Percentiles rank a stretch among this genome's conserved stretches.
phyloP scores from a whole-genome alignment of 1,140 invertebrate genomes.

The Cydia fagiglandana region DNA sequence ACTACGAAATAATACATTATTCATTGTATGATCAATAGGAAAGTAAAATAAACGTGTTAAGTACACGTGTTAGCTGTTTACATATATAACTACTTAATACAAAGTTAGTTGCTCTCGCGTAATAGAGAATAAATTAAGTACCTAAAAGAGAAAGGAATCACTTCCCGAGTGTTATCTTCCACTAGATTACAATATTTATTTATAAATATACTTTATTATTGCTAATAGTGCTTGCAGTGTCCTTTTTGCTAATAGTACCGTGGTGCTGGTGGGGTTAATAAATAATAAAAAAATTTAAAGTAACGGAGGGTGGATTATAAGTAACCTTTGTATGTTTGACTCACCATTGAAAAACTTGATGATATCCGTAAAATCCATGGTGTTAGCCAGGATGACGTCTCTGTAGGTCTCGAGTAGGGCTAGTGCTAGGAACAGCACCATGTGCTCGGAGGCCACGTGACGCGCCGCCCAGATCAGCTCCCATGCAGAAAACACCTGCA shows the following conservation, averaged over 20 bases:
- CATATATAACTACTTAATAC: no score
- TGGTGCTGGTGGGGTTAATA: conserved; percentile 42
- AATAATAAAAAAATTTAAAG: no score
- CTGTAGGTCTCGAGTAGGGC: conserved; percentile 95
- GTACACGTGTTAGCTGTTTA: conserved; percentile 1
- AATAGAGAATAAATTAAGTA: no score
- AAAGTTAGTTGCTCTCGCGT: no score
- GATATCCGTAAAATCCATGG: conserved; percentile 98
- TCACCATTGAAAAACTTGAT: conserved; percentile 98
- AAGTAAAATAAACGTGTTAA: not conserved
- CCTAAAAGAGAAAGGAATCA: no score
- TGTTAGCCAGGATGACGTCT: conserved; percentile 95
- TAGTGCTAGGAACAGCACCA: conserved; percentile 95
- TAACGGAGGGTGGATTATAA: not conserved
- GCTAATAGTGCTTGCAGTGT: not conserved
- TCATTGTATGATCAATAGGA: not conserved
- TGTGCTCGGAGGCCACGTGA: conserved; percentile 91
- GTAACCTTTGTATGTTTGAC: not conserved
- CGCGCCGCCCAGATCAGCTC: conserved; percentile 97
- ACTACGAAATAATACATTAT: not conserved
- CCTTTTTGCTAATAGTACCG: not conserved
- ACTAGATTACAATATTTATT: no score
- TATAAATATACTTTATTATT: no score
- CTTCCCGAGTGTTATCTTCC: no score
- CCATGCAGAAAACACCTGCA: conserved; percentile 92